Evolutionary conservation across 2,888 invertebrate species (phyloP).

Genomic region (Nomada lathburiana): DNA sequence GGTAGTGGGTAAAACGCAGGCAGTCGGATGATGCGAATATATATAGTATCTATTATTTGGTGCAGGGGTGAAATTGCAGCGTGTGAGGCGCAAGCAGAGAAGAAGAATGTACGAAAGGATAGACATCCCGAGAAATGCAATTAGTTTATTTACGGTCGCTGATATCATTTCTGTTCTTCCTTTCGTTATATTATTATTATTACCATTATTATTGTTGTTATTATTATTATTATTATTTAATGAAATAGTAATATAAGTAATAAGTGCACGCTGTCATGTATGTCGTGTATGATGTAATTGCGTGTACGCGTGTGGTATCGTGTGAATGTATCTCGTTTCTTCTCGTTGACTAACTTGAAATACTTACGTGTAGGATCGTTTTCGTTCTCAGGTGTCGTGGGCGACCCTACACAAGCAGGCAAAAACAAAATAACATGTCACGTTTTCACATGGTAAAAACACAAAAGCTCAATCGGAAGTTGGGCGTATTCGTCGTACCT

Average conservation of each 20-base stretch:
- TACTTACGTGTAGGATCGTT: constrained; percentile 86
- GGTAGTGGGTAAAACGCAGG: constrained; percentile 20
- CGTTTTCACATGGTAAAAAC: constrained; percentile 81
- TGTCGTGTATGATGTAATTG: not conserved
- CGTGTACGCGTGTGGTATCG: constrained; percentile 9
- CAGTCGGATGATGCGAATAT: constrained; percentile 25
- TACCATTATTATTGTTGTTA: not conserved
- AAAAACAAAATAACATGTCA: constrained; percentile 84
- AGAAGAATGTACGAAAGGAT: constrained; percentile 26
- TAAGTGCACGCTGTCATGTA: constrained; percentile 1
- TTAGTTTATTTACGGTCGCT: constrained; percentile 25
- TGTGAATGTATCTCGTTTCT: constrained; percentile 46
- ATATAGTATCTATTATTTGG: constrained; percentile 1
- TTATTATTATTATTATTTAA: not conserved
- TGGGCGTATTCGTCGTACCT: constrained; percentile 60
- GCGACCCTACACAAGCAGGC: constrained; percentile 85
- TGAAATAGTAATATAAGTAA: not conserved
- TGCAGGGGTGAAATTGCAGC: constrained; percentile 38
- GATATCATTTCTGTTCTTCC: constrained; percentile 27
- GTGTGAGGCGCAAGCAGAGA: constrained; percentile 41
- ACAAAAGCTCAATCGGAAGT: constrained; percentile 80
- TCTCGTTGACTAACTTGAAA: constrained; percentile 61
- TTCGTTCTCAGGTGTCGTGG: constrained; percentile 85
- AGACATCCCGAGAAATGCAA: constrained; percentile 26
- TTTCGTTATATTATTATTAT: not conserved